Evolutionary conservation across 2,113 vertebrate genomes (phyloP), one percentile per base, ranked within the genome.

Genomic region (Tympanuchus pallidicinctus): DNA sequence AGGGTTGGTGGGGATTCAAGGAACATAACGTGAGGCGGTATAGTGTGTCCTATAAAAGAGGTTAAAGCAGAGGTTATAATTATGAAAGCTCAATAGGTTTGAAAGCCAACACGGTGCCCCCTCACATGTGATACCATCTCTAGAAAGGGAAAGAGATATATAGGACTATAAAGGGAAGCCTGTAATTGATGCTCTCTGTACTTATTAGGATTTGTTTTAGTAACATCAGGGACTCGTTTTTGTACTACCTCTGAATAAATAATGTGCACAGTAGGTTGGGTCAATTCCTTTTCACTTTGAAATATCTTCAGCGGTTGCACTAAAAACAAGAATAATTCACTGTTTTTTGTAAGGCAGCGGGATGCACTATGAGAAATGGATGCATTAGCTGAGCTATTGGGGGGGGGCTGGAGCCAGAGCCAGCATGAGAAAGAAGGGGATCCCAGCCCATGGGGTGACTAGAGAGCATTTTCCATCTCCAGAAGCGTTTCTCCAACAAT

Each of bases 161-260:
- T 83, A 94, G 93, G 93, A 94, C 93, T 80, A 91, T 96, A 93
- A 96, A 94, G 96, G 93, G 92, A 97, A 94, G 77, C 61, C 94
- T 95, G 94, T 93, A 96, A 97, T 89, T 96, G 92, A 97, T 94
- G 93, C 90, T 95, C 91, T 77, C 92, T 96, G 89, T 92, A 88
- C 92, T 97, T 97, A 97, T 86, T 93, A 96, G 93, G 94, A 87
- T 97, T 98, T 97, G 97, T 96, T 98, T 97, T 95, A 95, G 94
- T 95, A 97, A 98, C 94, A 93, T 95, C 95, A 90, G 95, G 96
- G 96, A 96, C 96, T 97, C 89, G 63, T 96, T 97, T 97, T 97
- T 97, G 92, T 96, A 94, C 95, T 95, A 69, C 93, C 94, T 97
- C 96, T 97, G 97, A 97, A 97, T 98, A 97, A 97, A 97, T 97